These are phyloP conservation scores for Paedocypris micromegethes DNA, from an alignment of 2,797 vertebrate species.

Conservation along the genomic window DNA sequence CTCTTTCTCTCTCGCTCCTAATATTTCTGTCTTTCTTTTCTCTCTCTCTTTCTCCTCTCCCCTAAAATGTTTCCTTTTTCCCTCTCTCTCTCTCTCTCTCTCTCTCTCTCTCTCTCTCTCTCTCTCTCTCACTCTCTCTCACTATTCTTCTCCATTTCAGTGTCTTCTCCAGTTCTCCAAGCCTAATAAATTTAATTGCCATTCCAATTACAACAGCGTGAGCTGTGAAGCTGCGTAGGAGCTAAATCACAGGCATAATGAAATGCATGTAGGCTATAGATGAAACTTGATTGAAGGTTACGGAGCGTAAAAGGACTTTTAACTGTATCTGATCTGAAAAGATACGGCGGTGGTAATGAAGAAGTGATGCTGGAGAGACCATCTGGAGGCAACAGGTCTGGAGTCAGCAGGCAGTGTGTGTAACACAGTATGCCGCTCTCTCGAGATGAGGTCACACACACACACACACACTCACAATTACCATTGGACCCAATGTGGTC, in stretches of 20 bases:
- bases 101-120: not conserved
- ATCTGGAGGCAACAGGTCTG: conserved; percentile 71
- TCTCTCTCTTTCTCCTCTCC: conserved; percentile 6
- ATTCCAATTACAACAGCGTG: not conserved
- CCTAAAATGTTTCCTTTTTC: too few species aligned
- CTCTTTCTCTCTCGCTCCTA: too few species aligned
- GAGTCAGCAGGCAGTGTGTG: conserved; percentile 59
- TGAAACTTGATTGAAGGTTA: conserved; percentile 12
- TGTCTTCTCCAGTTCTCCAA: not conserved
- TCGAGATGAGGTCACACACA: conserved; percentile 18
- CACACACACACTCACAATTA: conserved; percentile 14
- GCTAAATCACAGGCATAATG: conserved; percentile 6
- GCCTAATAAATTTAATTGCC: conserved; percentile 8
- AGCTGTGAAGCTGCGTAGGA: not conserved
- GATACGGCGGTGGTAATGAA: conserved; percentile 29
- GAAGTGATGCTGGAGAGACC: conserved; percentile 48
- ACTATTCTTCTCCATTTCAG: not conserved
- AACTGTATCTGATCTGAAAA: conserved; percentile 18
- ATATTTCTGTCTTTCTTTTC: not conserved
- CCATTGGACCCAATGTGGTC: conserved; percentile 31
- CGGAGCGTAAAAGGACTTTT: conserved; percentile 20
- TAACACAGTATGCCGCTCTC: conserved; percentile 50
- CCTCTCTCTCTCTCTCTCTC: not conserved
- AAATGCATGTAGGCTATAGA: not conserved
- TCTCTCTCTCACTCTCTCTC: not conserved